Base-by-base conservation (phyloP, 2,797 vertebrate species). In the Ara ararauna region DNA sequence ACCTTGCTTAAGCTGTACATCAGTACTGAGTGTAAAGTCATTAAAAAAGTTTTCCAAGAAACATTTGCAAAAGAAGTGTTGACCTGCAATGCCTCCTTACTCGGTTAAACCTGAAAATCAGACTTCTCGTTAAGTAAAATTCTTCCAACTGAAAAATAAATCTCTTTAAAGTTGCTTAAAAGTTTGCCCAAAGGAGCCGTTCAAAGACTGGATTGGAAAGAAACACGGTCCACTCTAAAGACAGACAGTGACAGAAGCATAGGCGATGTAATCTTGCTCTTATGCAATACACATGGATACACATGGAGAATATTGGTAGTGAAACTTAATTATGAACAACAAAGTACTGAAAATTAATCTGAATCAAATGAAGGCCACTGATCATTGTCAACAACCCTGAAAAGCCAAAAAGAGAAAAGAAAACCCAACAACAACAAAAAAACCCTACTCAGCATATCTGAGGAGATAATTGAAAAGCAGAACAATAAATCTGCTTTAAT, bases 281-380 rank as follows among this genome's bases (percentile, higher is more conserved):
- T 62, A 53, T 26, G 77, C 47, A 79, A 64, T n/a, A 84, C 27
- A 74, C 17, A 58, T 54, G 42, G 42, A 61, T n/a, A 84, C 27
- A 72, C 17, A 58, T 51, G 40, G 36, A 61, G 67, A 71, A 90
- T 91, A 93, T 44, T 95, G 82, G 96, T 90, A 78, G 76, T 54
- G 11, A 21, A 87, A 82, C 67, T 96, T 42, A 83, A 65, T 96
- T 85, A 85, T 85, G 74, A 96, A 30, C 4, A 58, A 78, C 51
- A 93, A 93, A 88, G 38, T 65, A 72, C 30, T 68, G 64, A 80
- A 92, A 94, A 96, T 96, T 90, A 95, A 92, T 93, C 60, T 81
- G 88, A 93, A 42, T 75, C 84, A 94, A 95, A 91, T 95, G 32
- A 92, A 94, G 44, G 17, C 23, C 40, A 86, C 78, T 83, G 56